Base-by-base conservation (phyloP, 2,888 invertebrate species). In the Caenorhabditis imperialis region DNA sequence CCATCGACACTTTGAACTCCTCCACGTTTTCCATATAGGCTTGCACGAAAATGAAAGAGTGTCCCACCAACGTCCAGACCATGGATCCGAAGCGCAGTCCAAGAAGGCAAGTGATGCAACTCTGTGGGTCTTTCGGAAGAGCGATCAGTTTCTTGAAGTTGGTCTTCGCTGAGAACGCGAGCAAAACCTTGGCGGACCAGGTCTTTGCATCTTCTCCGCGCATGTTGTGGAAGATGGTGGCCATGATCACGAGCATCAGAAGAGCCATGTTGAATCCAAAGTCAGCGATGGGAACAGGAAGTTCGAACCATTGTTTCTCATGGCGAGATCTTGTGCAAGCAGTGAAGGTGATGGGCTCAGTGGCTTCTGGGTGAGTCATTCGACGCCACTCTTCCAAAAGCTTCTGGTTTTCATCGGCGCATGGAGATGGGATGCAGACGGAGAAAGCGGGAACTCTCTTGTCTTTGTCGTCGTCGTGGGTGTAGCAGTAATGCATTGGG, bases 1-100 rank as follows among this genome's bases (percentile, higher is more conserved):
- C 84, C 67, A 87, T 69, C 23, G 85, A 85, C 61, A 76, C 78
- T 58, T 87, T 87, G 75, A 81, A 88, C 2, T 85, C 85, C 37
- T 87, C 85, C 12, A 87, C 85, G 58, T 87, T 87, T 40, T 79
- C 81, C 60, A 87, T 70, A 70, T 84, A 87, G 12, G 87, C 85
- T 77, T 86, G 87, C 16, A 86, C 81, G 60, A 87, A 86, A 45
- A 87, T 85, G 75, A 88, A 87, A 1, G 86, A 87, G 70, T 87
- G 87, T 3, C 87, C 87, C 37, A 87, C 62, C 23, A 88, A 70
- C 2, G 88, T 88, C 87, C 87, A 87, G 22, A 84, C 82, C 84
- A 88, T 88, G 18, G 88, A 83, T 14, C 85, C 69, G 50, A 88
- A 83, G 20, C 82, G 75, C 6, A 88, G 70, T 12, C 88, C 87